phyloP scores from a whole-genome alignment of 2,888 invertebrate species.

The Nudaria mundana region DNA sequence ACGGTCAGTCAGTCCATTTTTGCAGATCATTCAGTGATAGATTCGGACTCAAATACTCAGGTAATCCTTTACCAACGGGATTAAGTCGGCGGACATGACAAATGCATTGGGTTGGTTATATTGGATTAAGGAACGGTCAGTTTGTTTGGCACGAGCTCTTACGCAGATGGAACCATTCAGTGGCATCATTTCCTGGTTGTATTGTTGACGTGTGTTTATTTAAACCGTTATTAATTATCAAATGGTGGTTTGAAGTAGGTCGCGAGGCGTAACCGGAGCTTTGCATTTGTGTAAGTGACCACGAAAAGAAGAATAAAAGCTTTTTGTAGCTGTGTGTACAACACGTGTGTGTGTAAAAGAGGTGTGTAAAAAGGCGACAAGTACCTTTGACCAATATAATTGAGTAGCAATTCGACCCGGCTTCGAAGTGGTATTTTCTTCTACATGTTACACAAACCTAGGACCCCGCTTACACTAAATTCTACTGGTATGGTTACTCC shows the following conservation, averaged over 20 bases:
- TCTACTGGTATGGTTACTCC: no score
- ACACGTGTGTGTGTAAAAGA: no score
- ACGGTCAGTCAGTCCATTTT: slow-evolving; percentile 13
- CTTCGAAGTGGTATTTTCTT: no score
- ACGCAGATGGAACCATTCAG: slow-evolving; percentile 17
- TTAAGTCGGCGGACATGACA: slow-evolving; percentile 60
- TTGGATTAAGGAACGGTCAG: slow-evolving; percentile 56
- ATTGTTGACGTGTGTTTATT: neutral
- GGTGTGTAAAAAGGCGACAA: no score
- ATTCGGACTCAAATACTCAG: slow-evolving; percentile 12
- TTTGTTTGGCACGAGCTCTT: slow-evolving; percentile 39
- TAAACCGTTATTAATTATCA: neutral
- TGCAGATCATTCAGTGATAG: slow-evolving; percentile 42
- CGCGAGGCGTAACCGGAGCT: no score
- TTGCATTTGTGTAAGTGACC: no score
- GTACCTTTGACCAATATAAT: no score
- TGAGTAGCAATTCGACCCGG: no score
- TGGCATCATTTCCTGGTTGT: slow-evolving; percentile 34
- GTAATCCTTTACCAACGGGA: slow-evolving; percentile 66
- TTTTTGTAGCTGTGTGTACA: no score
- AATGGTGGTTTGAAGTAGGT: neutral
- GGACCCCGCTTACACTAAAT: no score
- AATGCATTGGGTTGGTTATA: slow-evolving; percentile 54
- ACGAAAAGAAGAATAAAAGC: no score
- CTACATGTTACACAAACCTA: no score